A percentile compares a stretch with the other conserved stretches of the same genome.
Evolutionary conservation across 2,797 vertebrate species (phyloP).

Genomic region (Rallus crepitans): DNA sequence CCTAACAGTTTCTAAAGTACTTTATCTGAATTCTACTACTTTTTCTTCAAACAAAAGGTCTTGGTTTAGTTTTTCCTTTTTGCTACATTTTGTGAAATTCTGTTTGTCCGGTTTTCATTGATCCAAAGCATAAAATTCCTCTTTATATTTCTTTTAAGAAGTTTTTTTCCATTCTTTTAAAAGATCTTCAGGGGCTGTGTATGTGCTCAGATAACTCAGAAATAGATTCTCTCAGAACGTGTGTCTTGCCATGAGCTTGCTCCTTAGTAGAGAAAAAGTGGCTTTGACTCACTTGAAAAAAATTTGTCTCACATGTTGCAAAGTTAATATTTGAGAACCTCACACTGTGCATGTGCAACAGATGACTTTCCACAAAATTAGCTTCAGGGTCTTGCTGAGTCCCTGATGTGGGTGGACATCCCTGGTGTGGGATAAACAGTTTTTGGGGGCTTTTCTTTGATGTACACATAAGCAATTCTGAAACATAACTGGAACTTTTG

Average conservation of each 20-base stretch:
- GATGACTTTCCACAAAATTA: background rate
- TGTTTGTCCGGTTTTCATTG: constrained; percentile 45
- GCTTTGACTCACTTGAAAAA: constrained; percentile 21
- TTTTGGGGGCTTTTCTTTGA: background rate
- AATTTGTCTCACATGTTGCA: background rate
- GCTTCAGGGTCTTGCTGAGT: background rate
- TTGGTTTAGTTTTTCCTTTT: background rate
- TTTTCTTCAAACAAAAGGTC: background rate
- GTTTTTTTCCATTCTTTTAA: background rate
- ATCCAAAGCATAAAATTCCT: background rate
- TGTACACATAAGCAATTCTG: background rate
- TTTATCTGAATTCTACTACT: background rate
- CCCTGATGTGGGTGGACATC: background rate
- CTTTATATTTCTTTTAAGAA: constrained; percentile 15
- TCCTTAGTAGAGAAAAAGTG: background rate
- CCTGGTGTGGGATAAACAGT: background rate
- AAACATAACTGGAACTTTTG: background rate
- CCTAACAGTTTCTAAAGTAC: background rate
- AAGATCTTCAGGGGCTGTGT: constrained; percentile 14
- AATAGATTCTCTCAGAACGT: constrained; percentile 44
- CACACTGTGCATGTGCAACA: background rate
- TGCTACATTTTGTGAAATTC: background rate
- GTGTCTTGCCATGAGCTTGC: constrained; percentile 21
- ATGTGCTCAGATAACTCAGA: constrained; percentile 8
- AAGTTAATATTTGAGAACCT: background rate